phyloP scores from a whole-genome alignment of 2,888 invertebrate species.

The Spatulosminthurus flaviceps region DNA sequence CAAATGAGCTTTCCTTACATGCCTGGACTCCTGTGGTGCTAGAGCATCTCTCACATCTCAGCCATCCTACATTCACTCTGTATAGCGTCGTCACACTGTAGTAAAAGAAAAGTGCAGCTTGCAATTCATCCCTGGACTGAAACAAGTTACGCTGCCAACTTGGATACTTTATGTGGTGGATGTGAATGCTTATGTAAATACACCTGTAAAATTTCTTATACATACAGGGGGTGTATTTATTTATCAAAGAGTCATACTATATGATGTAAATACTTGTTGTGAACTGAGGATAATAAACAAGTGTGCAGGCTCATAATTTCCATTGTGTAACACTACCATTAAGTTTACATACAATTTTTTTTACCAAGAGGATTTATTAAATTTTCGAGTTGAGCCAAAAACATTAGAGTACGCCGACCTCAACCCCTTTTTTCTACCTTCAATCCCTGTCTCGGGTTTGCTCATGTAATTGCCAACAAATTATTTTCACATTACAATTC shows the following conservation, averaged over 20 bases:
- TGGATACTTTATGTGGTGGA: background rate
- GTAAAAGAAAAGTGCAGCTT: constrained; percentile 27
- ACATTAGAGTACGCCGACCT: constrained; percentile 2
- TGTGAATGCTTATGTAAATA: background rate
- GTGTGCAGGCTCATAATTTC: background rate
- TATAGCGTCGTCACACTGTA: too few relatives aligned
- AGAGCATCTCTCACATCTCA: constrained; percentile 10
- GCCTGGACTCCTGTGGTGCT: constrained; percentile 54
- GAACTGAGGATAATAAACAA: background rate
- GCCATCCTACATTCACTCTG: background rate
- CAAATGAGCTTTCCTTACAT: constrained; percentile 56
- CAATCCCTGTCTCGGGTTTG: background rate
- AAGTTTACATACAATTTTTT: background rate
- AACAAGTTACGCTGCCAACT: constrained; percentile 16
- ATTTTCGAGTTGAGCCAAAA: background rate
- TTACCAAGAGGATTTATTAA: background rate
- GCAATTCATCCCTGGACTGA: constrained; percentile 28
- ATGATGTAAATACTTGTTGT: background rate
- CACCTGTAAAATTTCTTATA: too few relatives aligned
- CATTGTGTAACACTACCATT: constrained; percentile 5
- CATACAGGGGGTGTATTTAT: background rate
- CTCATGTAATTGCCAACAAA: background rate
- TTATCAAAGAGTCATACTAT: background rate
- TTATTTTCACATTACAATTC: too few relatives aligned
- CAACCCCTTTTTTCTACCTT: background rate